phyloP scores from a whole-genome alignment of 2,888 invertebrate genomes.

The Leistus spinibarbis region DNA sequence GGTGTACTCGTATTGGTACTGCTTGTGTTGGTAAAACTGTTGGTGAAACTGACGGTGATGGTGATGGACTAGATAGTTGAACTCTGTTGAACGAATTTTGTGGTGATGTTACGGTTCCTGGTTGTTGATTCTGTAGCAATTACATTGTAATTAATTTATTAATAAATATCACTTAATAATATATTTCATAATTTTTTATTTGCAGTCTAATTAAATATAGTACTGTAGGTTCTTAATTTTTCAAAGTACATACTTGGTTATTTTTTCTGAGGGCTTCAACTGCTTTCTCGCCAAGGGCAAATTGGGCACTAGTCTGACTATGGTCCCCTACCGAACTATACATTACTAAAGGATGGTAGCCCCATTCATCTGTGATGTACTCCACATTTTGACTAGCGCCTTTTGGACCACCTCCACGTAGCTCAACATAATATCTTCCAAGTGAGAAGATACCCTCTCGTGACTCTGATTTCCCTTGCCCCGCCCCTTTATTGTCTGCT shows the following conservation, averaged over 20 bases:
- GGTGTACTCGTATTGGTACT: neutral
- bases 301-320: conserved; percentile 59
- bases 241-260: conserved; percentile 44
- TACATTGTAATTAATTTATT: neutral
- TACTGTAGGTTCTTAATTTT: neutral
- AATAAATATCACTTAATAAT: neutral
- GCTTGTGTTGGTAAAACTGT: conserved; percentile 5
- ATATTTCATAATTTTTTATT: no score
- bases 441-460: conserved; percentile 57
- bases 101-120: neutral
- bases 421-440: conserved; percentile 56
- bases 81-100: neutral
- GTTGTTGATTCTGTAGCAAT: neutral
- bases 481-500: conserved; percentile 53
- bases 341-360: conserved; percentile 68
- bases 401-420: conserved; percentile 42
- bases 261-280: conserved; percentile 57
- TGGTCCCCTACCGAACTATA: conserved; percentile 61
- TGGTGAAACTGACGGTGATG: neutral
- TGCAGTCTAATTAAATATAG: neutral
- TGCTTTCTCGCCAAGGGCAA: conserved; percentile 65
- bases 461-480: conserved; percentile 58
- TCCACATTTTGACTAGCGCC: conserved; percentile 61
- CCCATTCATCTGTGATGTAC: conserved; percentile 68
- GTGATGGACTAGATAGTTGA: conserved; percentile 40